Percentiles rank a stretch among this genome's conserved stretches.
These are phyloP conservation scores for Torymus auratus DNA, from an alignment of 2,888 invertebrate genomes.

Conservation along the genomic window DNA sequence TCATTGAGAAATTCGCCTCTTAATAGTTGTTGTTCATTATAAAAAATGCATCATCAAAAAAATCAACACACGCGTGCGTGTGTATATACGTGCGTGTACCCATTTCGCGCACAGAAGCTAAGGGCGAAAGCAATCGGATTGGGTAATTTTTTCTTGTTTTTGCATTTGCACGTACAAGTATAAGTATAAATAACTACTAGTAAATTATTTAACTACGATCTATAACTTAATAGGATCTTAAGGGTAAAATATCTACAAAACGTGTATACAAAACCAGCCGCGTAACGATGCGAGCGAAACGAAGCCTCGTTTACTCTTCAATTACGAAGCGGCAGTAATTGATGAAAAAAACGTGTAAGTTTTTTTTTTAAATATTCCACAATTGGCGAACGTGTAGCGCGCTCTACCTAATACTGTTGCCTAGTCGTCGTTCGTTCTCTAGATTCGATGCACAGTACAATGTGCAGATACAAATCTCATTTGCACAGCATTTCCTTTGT, in stretches of 20 bases:
- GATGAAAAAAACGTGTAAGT: conserved; percentile 57
- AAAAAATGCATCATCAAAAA: conserved; percentile 65
- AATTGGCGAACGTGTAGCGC: conserved; percentile 69
- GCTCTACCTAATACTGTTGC: conserved; percentile 74
- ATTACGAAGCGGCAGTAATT: conserved; percentile 62
- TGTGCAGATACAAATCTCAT: conserved; percentile 49
- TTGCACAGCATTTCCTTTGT: conserved; percentile 25
- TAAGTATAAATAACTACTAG: conserved; percentile 70
- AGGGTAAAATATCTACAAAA: conserved; percentile 71
- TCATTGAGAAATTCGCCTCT: conserved; percentile 35
- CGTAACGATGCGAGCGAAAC: conserved; percentile 61
- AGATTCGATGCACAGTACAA: conserved; percentile 56
- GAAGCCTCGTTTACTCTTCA: conserved; percentile 48
- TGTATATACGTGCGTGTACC: neutral
- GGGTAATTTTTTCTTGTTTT: conserved; percentile 48
- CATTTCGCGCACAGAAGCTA: conserved; percentile 21
- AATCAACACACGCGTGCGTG: conserved; percentile 23
- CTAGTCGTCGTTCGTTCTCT: conserved; percentile 61
- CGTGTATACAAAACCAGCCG: conserved; percentile 63
- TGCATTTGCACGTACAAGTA: conserved; percentile 62
- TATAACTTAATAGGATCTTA: conserved; percentile 69
- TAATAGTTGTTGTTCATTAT: conserved; percentile 41
- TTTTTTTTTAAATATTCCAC: conserved; percentile 56
- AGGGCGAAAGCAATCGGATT: conserved; percentile 34
- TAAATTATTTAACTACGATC: conserved; percentile 62